Evolutionary conservation across 2,113 vertebrate species (phyloP).

Genomic region (Charadrius vociferus): DNA sequence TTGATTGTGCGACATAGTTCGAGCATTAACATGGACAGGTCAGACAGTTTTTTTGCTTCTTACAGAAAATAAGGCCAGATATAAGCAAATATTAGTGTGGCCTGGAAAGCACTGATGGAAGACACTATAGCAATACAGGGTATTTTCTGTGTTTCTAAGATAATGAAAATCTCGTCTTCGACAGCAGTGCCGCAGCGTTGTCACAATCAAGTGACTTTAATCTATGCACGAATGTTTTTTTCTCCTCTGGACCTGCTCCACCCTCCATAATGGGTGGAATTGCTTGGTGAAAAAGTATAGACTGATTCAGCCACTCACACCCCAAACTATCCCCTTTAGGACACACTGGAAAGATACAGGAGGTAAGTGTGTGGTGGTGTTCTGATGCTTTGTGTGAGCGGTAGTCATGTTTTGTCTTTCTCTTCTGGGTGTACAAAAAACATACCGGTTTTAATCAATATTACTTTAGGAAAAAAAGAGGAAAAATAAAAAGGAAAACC

Average conservation of each 20-base stretch:
- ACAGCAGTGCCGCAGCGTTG: not conserved
- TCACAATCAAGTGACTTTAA: not conserved
- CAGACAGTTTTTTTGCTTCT: not conserved
- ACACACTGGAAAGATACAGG: not conserved
- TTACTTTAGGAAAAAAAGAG: not conserved
- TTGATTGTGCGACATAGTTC: not conserved
- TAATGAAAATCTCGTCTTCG: not conserved
- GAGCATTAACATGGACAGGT: not conserved
- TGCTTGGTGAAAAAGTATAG: not conserved
- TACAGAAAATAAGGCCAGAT: not conserved
- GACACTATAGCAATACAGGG: not conserved
- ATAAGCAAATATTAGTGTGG: not conserved
- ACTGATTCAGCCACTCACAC: not conserved
- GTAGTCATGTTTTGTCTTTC: not conserved
- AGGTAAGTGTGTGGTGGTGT: not conserved
- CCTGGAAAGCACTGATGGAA: not conserved
- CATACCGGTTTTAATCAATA: not conserved
- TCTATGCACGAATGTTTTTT: not conserved
- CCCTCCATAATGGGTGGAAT: not conserved
- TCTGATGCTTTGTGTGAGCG: not conserved
- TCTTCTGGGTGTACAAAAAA: not conserved
- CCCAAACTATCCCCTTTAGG: not conserved
- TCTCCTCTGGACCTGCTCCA: not conserved
- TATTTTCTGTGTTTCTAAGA: not conserved
- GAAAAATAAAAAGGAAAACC: not conserved